Evolutionary conservation across 53 echinoderm and acorn worm genomes (phyloP).

Genomic region (Patiria pectinifera): DNA sequence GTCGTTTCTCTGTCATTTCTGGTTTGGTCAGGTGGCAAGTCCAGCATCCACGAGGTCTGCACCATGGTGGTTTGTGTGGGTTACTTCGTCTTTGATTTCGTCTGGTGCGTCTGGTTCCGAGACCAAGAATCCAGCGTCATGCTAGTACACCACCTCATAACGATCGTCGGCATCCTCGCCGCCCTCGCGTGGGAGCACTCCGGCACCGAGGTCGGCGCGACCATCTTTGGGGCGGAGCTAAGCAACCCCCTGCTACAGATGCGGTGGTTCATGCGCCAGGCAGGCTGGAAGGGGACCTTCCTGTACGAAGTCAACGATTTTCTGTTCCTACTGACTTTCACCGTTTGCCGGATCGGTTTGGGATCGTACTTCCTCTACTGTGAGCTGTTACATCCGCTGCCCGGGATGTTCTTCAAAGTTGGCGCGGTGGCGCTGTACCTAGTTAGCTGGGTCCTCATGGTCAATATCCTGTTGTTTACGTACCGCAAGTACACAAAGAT

Average conservation of each 20-base stretch:
- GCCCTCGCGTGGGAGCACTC: constrained; percentile 70
- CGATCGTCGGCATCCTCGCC: constrained; percentile 74
- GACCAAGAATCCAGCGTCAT: constrained; percentile 75
- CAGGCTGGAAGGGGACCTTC: constrained; percentile 63
- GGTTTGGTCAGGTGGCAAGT: constrained; percentile 73
- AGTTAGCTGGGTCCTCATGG: constrained; percentile 86
- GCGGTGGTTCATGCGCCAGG: constrained; percentile 88
- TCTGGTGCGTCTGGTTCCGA: constrained; percentile 84
- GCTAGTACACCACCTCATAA: constrained; percentile 83
- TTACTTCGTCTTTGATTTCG: constrained; percentile 92
- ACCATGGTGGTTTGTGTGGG: constrained; percentile 86
- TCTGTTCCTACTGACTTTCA: constrained; percentile 79
- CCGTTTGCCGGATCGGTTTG: constrained; percentile 75
- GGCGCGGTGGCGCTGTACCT: constrained; percentile 82
- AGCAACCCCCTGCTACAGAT: constrained; percentile 94
- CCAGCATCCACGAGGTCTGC: constrained; percentile 79
- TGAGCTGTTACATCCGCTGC: constrained; percentile 74
- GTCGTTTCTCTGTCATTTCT: not conserved
- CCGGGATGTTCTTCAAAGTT: constrained; percentile 70
- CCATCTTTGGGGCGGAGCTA: constrained; percentile 94
- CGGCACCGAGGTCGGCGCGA: constrained; percentile 91
- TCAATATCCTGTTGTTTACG: constrained; percentile 75
- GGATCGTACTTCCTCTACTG: constrained; percentile 83
- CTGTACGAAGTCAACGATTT: constrained; percentile 91
- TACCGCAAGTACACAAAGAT: constrained; percentile 78